Evolutionary conservation across 1,140 invertebrate genomes (phyloP), one percentile per base, ranked within the genome.

Genomic region (Drosophila repletoides): DNA sequence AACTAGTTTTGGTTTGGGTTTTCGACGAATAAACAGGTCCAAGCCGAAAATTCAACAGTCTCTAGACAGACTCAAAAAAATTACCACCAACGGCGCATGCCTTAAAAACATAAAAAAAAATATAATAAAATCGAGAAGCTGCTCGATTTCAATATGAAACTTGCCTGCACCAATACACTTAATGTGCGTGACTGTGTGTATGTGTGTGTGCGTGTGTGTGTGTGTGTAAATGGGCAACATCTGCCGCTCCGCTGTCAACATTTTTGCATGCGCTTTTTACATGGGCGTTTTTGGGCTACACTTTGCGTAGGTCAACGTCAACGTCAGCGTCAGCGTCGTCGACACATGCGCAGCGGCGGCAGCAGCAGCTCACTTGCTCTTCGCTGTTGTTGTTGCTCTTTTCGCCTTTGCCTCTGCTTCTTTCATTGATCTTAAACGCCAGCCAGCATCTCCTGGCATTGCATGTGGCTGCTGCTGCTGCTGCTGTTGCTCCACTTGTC

Each of bases 371-470:
- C n/a, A n/a, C n/a, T n/a, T 33, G 28, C 28, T 33, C 7, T 14
- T 49, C 3, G 19, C 17, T 21, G 46, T 10, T 33, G 21, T 7
- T 38, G 15, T 28, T 26, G 10, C 38, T 60, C 10, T 36, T 51
- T 40, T 29, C 14, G 14, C 3, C 43, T 26, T 24, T 71, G 14
- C 34, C 55, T 51, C 40, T 45, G 40, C 33, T 49, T 60, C 60
- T 84, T 84, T 86, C 79, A 84, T 84, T 84, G 79, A 84, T 84
- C 79, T 83, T 83, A 71, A 69, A 84, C 73, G 77, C 73, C 73
- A 51, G 28, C 34, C 75, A 79, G 70, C 73, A 71, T 71, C 72
- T 73, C 73, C 55, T 19, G 55, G 46, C 41, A 60, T 71, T 75
- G 76, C 71, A 80, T 75, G 76, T 72, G 73, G 34, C 55, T 68